Percentiles rank a stretch among this genome's conserved stretches.
Conservation (phyloP, 2,113 vertebrate species). For the Seriola quinqueradiata region DNA sequence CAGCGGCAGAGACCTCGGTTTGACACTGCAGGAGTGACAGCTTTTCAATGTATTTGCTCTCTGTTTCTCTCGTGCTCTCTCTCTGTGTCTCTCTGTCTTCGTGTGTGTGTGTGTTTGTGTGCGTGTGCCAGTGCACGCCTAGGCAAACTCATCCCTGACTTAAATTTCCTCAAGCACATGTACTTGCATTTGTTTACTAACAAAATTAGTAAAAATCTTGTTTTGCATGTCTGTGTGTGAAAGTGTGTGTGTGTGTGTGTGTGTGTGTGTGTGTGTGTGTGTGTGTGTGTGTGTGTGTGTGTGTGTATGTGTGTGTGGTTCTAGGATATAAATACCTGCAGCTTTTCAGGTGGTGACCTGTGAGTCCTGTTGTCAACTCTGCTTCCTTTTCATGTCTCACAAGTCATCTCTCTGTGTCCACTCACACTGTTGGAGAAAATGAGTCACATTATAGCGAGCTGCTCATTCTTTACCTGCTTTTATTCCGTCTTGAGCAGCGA, state of each 20-base stretch:
- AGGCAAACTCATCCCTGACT: not conserved
- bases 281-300: slow-evolving; percentile 4
- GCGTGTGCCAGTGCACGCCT: not conserved
- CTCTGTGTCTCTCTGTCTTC: not conserved
- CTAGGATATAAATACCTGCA: slow-evolving; percentile 22
- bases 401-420: not conserved
- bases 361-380: slow-evolving; percentile 13
- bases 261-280: slow-evolving; percentile 1
- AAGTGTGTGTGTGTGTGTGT: slow-evolving; percentile 9
- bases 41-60: slow-evolving; percentile 11
- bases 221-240: not conserved
- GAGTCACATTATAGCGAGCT: not conserved
- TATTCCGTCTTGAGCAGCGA: not conserved
- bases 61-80: not conserved
- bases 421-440: slow-evolving; percentile 17
- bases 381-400: not conserved
- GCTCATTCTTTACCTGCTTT: not conserved
- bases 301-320: not conserved
- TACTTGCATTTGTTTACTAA: not conserved
- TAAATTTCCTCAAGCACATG: not conserved
- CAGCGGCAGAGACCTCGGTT: slow-evolving; percentile 1
- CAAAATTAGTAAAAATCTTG: slow-evolving; percentile 1
- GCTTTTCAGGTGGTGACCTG: not conserved
- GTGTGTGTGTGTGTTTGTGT: not conserved
- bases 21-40: slow-evolving; percentile 9